Evolutionary conservation across 2,888 invertebrate genomes (phyloP), one percentile per base, ranked within the genome.

Genomic region (Phasia obesa): DNA sequence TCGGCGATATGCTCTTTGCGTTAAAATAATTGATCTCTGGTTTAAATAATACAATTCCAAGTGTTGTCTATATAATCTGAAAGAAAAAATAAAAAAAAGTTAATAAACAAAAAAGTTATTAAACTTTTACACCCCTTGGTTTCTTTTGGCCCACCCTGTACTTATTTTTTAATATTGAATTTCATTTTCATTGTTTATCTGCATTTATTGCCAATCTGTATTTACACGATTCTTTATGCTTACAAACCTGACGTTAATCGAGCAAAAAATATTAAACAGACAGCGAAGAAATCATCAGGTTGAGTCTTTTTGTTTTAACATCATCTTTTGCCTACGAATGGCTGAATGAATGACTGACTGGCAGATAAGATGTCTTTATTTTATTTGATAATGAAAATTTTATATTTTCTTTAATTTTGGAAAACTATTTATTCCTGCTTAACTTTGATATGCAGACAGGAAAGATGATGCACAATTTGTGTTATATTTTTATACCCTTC

Each of bases 211-310:
- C 13, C 21, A 53, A 69, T 42, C 17, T 44, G 6, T 69, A 42
- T 55, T 69, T 42, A 67, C 23, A 55, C 53, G 53, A 60, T 69
- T 62, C 25, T 35, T 64, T 44, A 5, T 13, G n/a, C 3, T n/a
- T 6, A 62, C 55, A 35, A 62, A 62, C 23, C 38, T 42, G 60
- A 60, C 71, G 60, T 53, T 38, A 53, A 67, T 38, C 19, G 23
- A 35, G 23, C 35, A 70, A 17, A 23, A 60, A 25, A 2, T n/a
- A n/a, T 42, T 1, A 49, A 38, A 19, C 51, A 38, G 17, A 19
- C 21, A 25, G 35, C 47, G 27, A 23, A 44, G 55, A 64, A 15
- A 13, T 15, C 55, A 75, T 57, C 55, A 47, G 35, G 7, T 35
- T 47, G 57, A 47, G 2, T 65, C 31, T 35, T 64, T 23, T 57